Evolutionary conservation across 1,140 invertebrate genomes (phyloP).

Genomic region (Galleria mellonella): DNA sequence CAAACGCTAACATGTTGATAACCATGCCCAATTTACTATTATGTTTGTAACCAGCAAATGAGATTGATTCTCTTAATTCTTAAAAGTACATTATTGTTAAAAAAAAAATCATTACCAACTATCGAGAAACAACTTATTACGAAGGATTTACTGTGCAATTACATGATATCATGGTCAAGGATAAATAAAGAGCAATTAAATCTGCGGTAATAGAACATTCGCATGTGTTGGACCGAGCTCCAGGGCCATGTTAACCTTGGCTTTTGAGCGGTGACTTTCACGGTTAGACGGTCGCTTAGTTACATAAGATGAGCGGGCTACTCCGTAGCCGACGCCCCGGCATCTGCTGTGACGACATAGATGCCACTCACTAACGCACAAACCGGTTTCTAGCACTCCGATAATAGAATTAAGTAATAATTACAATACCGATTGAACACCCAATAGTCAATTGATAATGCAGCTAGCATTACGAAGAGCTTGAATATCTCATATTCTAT

Average conservation of each 20-base stretch:
- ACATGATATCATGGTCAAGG: slow-evolving; percentile 53
- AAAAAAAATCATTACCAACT: too few species aligned
- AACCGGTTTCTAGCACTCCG: slow-evolving; percentile 36
- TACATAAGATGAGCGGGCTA: slow-evolving; percentile 61
- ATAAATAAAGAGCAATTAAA: slow-evolving; percentile 44
- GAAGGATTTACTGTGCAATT: slow-evolving; percentile 32
- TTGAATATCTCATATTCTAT: too few species aligned
- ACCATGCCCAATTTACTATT: background rate
- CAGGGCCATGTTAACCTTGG: slow-evolving; percentile 68
- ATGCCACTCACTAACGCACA: slow-evolving; percentile 34
- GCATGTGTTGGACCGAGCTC: slow-evolving; percentile 50
- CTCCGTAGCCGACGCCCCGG: slow-evolving; percentile 30
- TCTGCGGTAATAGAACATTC: slow-evolving; percentile 49
- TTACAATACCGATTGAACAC: slow-evolving; percentile 6
- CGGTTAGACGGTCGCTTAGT: slow-evolving; percentile 61
- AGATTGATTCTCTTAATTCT: too few species aligned
- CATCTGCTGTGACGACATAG: slow-evolving; percentile 57
- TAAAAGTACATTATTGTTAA: too few species aligned
- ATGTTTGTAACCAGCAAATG: background rate
- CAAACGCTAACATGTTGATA: too few species aligned
- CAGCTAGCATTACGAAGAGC: background rate
- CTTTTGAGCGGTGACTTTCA: slow-evolving; percentile 73
- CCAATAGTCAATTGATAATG: background rate
- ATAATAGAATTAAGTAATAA: slow-evolving; percentile 29
- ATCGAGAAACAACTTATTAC: slow-evolving; percentile 1